A percentile compares a stretch with the other conserved stretches of the same genome.
phyloP scores from a whole-genome alignment of 2,797 vertebrate genomes.

The Epinephelus malabaricus region DNA sequence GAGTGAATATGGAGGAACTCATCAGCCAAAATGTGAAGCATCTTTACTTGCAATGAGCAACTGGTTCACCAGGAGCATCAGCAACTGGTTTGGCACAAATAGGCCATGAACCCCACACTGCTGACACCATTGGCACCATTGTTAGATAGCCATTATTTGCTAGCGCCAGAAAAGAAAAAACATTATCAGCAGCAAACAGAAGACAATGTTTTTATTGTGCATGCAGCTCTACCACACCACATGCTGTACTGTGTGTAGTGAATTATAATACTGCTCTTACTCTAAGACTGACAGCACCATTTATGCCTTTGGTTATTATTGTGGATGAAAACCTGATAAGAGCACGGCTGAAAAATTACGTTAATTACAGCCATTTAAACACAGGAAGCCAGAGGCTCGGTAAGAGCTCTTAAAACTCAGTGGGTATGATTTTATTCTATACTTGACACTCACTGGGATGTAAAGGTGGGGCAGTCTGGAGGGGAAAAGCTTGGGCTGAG shows the following conservation, averaged over 20 bases:
- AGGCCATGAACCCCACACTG: background rate
- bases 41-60: background rate
- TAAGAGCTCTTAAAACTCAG: slow-evolving; percentile 41
- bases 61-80: slow-evolving; percentile 13
- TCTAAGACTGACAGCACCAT: background rate
- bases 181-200: background rate
- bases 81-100: background rate
- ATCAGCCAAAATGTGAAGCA: slow-evolving; percentile 9
- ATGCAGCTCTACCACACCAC: background rate
- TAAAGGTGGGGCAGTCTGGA: slow-evolving; percentile 18
- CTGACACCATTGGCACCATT: background rate
- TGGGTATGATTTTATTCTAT: slow-evolving; percentile 3
- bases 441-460: slow-evolving; percentile 31
- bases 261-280: background rate
- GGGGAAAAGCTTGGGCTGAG: slow-evolving; percentile 13
- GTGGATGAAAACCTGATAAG: slow-evolving; percentile 14
- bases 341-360: slow-evolving; percentile 6
- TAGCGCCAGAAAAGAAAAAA: background rate
- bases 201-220: background rate
- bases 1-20: slow-evolving; percentile 20
- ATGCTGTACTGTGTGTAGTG: too few species aligned
- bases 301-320: background rate
- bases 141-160: background rate
- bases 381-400: background rate
- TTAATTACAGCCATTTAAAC: slow-evolving; percentile 24